These are phyloP conservation scores for Hestina assimilis DNA, from an alignment of 1,140 invertebrate species.

Conservation along the genomic window DNA sequence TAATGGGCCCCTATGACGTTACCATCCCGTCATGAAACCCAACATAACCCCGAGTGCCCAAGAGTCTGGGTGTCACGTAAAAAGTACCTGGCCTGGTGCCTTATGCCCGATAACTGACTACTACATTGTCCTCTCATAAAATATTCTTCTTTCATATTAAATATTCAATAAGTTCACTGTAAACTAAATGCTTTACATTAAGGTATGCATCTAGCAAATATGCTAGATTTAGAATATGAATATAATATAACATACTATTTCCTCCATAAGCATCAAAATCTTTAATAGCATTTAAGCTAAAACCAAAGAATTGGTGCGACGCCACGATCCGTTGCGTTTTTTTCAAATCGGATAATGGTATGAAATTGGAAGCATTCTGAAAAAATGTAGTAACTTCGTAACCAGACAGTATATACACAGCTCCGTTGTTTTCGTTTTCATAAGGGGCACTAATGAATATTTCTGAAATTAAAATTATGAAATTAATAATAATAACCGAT, in stretches of 20 bases:
- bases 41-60: too few species aligned
- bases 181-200: too few species aligned
- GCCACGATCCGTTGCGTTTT: slow-evolving; percentile 36
- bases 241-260: slow-evolving; percentile 33
- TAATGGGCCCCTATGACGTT: too few species aligned
- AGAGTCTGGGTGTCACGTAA: too few species aligned
- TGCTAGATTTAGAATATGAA: not conserved
- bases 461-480: slow-evolving; percentile 36
- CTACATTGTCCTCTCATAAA: too few species aligned
- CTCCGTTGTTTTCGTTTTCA: slow-evolving; percentile 40
- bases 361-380: not conserved
- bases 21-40: too few species aligned
- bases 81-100: too few species aligned
- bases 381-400: slow-evolving; percentile 22
- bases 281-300: slow-evolving; percentile 37
- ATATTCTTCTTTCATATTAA: too few species aligned
- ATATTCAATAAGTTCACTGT: too few species aligned
- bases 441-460: slow-evolving; percentile 56
- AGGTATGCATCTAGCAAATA: too few species aligned
- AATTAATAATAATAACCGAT: not conserved
- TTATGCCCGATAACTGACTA: too few species aligned
- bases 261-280: slow-evolving; percentile 39
- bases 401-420: slow-evolving; percentile 51
- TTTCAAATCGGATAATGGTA: slow-evolving; percentile 30
- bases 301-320: slow-evolving; percentile 36